Evolutionary conservation across 2,113 vertebrate genomes (phyloP), one percentile per base, ranked within the genome.

Genomic region (Oenanthe melanoleuca): DNA sequence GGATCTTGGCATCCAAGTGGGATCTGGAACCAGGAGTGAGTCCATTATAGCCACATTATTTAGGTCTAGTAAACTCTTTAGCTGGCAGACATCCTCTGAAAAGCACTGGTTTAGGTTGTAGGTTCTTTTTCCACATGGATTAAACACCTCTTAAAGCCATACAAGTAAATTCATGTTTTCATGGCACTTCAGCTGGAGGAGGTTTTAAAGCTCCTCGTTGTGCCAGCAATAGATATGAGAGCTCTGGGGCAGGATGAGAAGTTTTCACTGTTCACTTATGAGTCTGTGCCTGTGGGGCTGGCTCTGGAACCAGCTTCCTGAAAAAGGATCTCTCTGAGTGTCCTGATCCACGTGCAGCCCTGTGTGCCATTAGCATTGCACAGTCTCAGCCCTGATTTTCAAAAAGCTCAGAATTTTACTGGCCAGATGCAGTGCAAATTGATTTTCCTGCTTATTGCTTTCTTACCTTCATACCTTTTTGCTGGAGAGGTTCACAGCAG

Each of bases 101-200:
- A 69, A 65, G 70, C 20, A 19, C 64, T 49, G 56, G 14, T 71
- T 75, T 18, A 60, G 74, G 23, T 86, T 88, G 92, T 52, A 42
- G 24, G 20, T 3, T 2, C 40, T 82, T 80, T 72, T 69, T 29
- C 23, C n/a, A 47, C 45, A 22, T 9, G 93, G 79, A 96, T 82
- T 77, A 83, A 96, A 82, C 64, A 64, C 67, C 57, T 90, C 82
- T 88, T 86, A 66, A 84, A 93, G 67, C 69, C 64, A 16, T 21
- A 65, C 5, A 52, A 88, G 53, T 40, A 78, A 71, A 81, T 88
- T 81, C 38, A 16, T 61, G 57, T 80, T 92, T 94, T 88, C 60
- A 4, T 60, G 75, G 56, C 67, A 16, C 67, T 86, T 86, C 67
- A 90, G 60, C 71, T 95, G 89, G 64, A 92, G 37, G 52, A 89